Conservation (phyloP, 2,113 vertebrate genomes). For the Spea multiplicata region DNA sequence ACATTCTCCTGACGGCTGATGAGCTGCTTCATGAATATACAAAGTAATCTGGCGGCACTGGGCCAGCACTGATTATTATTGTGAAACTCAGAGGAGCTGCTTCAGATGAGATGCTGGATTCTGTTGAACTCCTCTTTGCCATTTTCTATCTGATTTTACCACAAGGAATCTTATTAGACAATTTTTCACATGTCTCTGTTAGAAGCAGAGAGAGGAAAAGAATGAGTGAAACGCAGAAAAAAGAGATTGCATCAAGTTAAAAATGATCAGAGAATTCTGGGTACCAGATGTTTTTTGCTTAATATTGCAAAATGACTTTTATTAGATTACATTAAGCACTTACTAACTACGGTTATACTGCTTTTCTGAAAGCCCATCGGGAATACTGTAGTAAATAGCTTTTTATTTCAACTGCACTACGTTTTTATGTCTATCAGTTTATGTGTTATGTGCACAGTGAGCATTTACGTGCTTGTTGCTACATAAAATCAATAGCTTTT, state of each 20-base stretch:
- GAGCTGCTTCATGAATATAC: slow-evolving; percentile 86
- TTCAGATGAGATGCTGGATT: slow-evolving; percentile 76
- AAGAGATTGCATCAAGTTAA: slow-evolving; percentile 78
- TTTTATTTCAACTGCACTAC: slow-evolving; percentile 48
- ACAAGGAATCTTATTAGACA: slow-evolving; percentile 78
- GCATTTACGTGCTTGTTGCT: not conserved
- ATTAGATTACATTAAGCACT: slow-evolving; percentile 82
- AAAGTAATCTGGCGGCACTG: slow-evolving; percentile 80
- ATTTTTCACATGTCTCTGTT: slow-evolving; percentile 71
- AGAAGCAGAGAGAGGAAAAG: slow-evolving; percentile 64
- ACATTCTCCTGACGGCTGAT: slow-evolving; percentile 84
- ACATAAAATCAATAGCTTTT: not conserved
- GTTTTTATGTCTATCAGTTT: slow-evolving; percentile 31
- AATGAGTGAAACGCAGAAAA: slow-evolving; percentile 56
- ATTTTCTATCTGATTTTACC: slow-evolving; percentile 78
- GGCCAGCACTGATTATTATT: slow-evolving; percentile 83
- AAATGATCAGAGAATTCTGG: slow-evolving; percentile 83
- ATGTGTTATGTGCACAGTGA: not conserved
- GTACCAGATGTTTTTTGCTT: slow-evolving; percentile 86
- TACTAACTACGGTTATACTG: slow-evolving; percentile 83
- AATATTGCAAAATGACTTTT: slow-evolving; percentile 84
- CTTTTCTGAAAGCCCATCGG: slow-evolving; percentile 74
- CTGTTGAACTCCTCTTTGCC: slow-evolving; percentile 68
- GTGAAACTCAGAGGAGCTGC: slow-evolving; percentile 72
- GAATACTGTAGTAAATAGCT: slow-evolving; percentile 75